Evolutionary conservation across 2,888 invertebrate species (phyloP).

Genomic region (Acanthoscelides obtectus): DNA sequence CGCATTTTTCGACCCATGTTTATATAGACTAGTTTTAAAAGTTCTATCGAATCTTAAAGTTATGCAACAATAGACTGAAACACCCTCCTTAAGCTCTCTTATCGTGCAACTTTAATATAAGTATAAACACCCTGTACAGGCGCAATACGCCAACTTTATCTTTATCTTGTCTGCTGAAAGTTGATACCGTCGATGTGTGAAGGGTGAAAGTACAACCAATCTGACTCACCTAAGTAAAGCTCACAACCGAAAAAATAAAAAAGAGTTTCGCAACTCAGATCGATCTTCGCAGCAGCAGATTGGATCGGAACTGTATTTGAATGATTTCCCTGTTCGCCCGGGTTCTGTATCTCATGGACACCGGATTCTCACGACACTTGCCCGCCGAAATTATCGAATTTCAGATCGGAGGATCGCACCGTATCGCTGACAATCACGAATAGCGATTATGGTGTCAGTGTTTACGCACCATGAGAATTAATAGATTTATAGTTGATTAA

Average conservation of each 20-base stretch:
- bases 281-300: slow-evolving; percentile 10
- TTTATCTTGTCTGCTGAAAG: background rate
- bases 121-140: too few species aligned
- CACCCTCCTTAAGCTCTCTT: too few species aligned
- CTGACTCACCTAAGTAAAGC: background rate
- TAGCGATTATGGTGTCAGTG: background rate
- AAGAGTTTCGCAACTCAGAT: background rate
- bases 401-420: background rate
- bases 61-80: too few species aligned
- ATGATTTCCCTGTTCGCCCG: slow-evolving; percentile 47
- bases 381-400: background rate
- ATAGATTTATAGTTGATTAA: background rate
- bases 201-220: background rate
- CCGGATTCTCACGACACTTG: background rate
- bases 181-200: background rate
- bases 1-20: too few species aligned
- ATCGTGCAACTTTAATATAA: too few species aligned
- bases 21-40: too few species aligned
- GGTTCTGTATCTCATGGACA: slow-evolving; percentile 39
- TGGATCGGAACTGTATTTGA: slow-evolving; percentile 51
- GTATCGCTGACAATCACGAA: background rate
- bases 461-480: background rate
- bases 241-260: slow-evolving; percentile 1
- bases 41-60: too few species aligned
- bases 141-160: too few species aligned